Percentiles rank a stretch among this genome's conserved stretches.
These are phyloP conservation scores for Petrophora chlorosata DNA, from an alignment of 2,888 invertebrate species.

Conservation along the genomic window DNA sequence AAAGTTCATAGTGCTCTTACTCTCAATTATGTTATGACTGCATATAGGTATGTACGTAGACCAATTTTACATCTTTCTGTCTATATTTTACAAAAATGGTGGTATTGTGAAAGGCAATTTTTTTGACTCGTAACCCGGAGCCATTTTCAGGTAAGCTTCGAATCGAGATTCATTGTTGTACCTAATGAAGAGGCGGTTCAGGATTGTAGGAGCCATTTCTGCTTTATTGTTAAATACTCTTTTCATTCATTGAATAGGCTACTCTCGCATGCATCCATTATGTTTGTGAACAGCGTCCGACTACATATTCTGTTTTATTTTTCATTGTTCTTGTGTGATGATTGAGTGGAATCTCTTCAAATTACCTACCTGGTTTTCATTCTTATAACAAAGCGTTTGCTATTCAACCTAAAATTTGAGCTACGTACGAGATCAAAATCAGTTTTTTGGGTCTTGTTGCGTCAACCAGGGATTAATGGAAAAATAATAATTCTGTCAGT, in stretches of 20 bases:
- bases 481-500: too few species aligned
- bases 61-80: conserved; percentile 2
- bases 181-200: conserved; percentile 11
- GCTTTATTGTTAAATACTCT: conserved; percentile 6
- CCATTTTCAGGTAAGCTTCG: conserved; percentile 8
- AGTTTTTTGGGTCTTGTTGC: too few species aligned
- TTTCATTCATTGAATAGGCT: neutral
- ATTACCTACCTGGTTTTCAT: too few species aligned
- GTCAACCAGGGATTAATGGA: too few species aligned
- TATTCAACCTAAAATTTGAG: too few species aligned
- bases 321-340: too few species aligned
- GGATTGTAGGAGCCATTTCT: conserved; percentile 1
- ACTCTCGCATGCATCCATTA: conserved; percentile 3
- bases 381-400: too few species aligned
- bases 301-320: too few species aligned
- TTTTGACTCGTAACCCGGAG: conserved; percentile 3
- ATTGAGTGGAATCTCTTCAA: too few species aligned
- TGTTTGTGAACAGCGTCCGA: neutral
- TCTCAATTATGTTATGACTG: neutral
- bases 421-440: too few species aligned
- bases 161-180: conserved; percentile 24
- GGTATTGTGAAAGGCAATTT: conserved; percentile 8
- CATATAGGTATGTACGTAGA: neutral
- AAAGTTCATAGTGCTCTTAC: too few species aligned
- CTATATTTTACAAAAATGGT: neutral